These are phyloP conservation scores for Pelodiscus sinensis DNA, from an alignment of 2,113 vertebrate species.

Conservation along the genomic window DNA sequence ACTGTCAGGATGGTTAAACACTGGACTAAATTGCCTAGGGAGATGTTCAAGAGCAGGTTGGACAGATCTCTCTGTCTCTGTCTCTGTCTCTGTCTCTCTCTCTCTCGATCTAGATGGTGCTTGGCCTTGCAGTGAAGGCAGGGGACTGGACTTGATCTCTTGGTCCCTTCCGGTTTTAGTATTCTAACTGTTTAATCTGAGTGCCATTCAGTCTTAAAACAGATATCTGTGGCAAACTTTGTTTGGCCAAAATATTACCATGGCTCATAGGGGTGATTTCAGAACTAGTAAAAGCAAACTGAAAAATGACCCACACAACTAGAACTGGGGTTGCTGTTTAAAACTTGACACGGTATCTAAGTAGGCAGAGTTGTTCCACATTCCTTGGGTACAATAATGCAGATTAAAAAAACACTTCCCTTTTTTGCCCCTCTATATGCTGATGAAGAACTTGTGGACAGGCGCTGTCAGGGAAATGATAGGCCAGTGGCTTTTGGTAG, in stretches of 20 bases:
- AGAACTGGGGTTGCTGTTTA: not conserved
- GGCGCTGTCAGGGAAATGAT: not conserved
- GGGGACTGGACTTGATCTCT: too few species aligned
- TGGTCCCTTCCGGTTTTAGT: too few species aligned
- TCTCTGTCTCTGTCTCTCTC: too few species aligned
- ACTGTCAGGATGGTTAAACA: too few species aligned
- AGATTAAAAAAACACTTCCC: not conserved
- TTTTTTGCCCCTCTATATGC: not conserved
- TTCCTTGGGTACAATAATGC: accelerated
- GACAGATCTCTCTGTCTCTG: too few species aligned
- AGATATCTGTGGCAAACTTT: not conserved
- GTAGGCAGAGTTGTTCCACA: not conserved
- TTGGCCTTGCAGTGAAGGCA: too few species aligned
- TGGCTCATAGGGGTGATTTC: not conserved
- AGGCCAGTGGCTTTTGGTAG: not conserved
- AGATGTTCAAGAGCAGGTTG: too few species aligned
- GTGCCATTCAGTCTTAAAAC: not conserved
- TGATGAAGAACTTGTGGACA: not conserved
- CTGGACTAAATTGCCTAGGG: too few species aligned
- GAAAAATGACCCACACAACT: not conserved
- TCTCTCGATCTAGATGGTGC: too few species aligned
- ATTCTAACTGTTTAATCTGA: too few species aligned
- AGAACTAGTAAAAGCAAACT: not conserved
- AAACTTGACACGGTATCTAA: not conserved
- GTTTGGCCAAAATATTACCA: not conserved